Percentiles rank a stretch among this genome's conserved stretches.
These are phyloP conservation scores for Peromyscus nudipes DNA, from an alignment of 2,797 vertebrate species.

Conservation along the genomic window DNA sequence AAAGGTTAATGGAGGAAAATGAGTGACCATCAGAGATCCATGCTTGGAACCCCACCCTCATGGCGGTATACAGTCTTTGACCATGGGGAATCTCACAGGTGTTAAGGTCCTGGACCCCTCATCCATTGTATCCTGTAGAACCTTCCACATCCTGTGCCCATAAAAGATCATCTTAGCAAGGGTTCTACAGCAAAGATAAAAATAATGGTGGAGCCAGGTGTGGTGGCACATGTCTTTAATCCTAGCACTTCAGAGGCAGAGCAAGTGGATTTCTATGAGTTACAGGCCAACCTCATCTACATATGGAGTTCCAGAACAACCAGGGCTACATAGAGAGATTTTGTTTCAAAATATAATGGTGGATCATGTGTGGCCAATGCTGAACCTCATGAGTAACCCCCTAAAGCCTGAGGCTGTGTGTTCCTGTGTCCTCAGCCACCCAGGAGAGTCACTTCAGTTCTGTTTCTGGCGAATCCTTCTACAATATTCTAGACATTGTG, in stretches of 20 bases:
- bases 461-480: background rate
- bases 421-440: background rate
- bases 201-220: rapidly evolving
- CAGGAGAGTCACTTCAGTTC: background rate
- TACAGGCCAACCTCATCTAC: background rate
- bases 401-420: background rate
- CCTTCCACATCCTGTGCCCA: background rate
- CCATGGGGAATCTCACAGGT: background rate
- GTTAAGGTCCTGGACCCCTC: background rate
- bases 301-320: background rate
- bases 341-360: background rate
- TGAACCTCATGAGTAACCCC: background rate
- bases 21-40: background rate
- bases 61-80: background rate
- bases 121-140: background rate
- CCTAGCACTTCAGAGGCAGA: background rate
- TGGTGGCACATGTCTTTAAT: background rate
- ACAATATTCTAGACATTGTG: background rate
- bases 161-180: slow-evolving; percentile 1
- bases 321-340: background rate
- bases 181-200: background rate
- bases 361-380: background rate
- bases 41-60: background rate
- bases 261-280: background rate
- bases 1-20: background rate